Percentiles rank a stretch among this genome's conserved stretches.
phyloP scores from a whole-genome alignment of 2,888 invertebrate species.

The Synergus umbraculus region DNA sequence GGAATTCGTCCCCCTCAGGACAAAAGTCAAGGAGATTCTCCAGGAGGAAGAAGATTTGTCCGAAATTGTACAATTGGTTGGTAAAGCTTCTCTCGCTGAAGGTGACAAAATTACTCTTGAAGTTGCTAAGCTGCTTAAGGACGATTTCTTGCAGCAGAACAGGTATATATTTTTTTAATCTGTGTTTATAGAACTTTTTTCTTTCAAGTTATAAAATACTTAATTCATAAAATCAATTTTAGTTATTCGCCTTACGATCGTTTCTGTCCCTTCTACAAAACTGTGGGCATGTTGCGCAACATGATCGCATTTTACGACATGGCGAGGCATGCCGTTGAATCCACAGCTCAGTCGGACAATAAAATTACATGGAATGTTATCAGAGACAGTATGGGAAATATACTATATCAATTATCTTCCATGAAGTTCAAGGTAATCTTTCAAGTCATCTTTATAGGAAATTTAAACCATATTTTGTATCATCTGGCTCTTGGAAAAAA shows the following conservation, averaged over 20 bases:
- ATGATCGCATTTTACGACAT: conserved; percentile 99
- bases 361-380: conserved; percentile 99
- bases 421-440: conserved; percentile 97
- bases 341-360: conserved; percentile 98
- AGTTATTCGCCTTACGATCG: conserved; percentile 95
- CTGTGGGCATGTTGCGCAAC: conserved; percentile 98
- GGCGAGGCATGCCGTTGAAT: conserved; percentile 98
- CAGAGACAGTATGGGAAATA: conserved; percentile 96
- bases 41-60: conserved; percentile 99
- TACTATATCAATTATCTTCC: conserved; percentile 97
- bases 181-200: background rate
- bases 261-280: conserved; percentile 99
- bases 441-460: background rate
- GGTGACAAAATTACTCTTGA: conserved; percentile 99
- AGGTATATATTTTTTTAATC: conserved; percentile 80
- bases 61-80: conserved; percentile 99
- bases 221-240: conserved; percentile 44
- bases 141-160: conserved; percentile 99
- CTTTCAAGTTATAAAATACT: background rate
- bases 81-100: conserved; percentile 99
- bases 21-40: conserved; percentile 96
- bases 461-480: background rate
- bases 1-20: conserved; percentile 97
- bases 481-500: background rate
- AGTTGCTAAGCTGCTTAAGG: conserved; percentile 98